Evolutionary conservation across 2,888 invertebrate species (phyloP).

Genomic region (Ophraella communa): DNA sequence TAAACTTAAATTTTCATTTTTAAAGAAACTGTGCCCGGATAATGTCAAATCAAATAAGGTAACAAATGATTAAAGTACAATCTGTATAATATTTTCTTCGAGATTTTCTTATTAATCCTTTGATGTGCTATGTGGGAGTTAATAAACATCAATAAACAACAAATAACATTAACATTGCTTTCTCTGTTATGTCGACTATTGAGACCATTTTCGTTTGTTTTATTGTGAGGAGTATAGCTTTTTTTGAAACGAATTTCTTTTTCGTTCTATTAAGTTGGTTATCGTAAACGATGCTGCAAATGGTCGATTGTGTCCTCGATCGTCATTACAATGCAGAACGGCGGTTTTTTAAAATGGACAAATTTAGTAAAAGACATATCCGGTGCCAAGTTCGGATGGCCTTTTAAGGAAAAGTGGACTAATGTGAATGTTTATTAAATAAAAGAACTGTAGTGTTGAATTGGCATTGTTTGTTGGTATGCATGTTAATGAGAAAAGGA

Average conservation of each 20-base stretch:
- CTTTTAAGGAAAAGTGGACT: conserved; percentile 23
- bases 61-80: too few species aligned
- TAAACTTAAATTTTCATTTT: too few species aligned
- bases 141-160: neutral
- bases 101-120: too few species aligned
- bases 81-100: too few species aligned
- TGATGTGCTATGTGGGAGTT: neutral
- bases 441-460: conserved; percentile 5
- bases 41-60: too few species aligned
- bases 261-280: conserved; percentile 13
- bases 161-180: neutral
- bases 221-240: neutral
- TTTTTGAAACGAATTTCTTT: conserved; percentile 12
- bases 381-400: conserved; percentile 19
- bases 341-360: conserved; percentile 18
- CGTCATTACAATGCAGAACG: conserved; percentile 16
- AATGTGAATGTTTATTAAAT: conserved; percentile 14
- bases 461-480: conserved; percentile 4
- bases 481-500: conserved; percentile 10
- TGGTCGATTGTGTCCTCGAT: conserved; percentile 16
- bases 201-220: neutral
- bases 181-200: neutral
- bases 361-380: conserved; percentile 28
- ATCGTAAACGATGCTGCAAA: conserved; percentile 8
- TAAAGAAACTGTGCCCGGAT: too few species aligned